A percentile compares a stretch with the other conserved stretches of the same genome.
phyloP scores from a whole-genome alignment of 2,888 invertebrate species.

The Caenorhabditis parvicauda region DNA sequence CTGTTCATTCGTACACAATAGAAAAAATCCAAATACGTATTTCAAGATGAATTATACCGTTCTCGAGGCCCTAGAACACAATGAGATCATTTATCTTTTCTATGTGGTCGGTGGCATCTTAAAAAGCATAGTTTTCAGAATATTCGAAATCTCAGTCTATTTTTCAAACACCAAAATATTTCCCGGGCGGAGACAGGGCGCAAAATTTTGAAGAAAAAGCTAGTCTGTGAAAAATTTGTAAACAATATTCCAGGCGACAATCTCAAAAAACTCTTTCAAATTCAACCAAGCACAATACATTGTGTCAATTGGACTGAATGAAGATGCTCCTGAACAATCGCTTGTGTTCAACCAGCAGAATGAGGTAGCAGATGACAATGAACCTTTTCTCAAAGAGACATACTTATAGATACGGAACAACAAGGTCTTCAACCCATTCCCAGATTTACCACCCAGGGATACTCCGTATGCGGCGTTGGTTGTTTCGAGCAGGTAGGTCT shows the following conservation, averaged over 20 bases:
- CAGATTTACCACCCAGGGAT: conserved; percentile 80
- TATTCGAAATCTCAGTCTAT: too few relatives aligned
- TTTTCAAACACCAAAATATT: too few relatives aligned
- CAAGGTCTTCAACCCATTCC: conserved; percentile 80
- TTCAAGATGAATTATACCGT: too few relatives aligned
- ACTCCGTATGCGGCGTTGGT: conserved; percentile 89
- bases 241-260: conserved; percentile 67
- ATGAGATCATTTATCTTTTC: too few relatives aligned
- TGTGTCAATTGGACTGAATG: conserved; percentile 58
- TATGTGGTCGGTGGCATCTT: too few relatives aligned
- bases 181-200: too few relatives aligned
- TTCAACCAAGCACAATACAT: conserved; percentile 70
- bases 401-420: conserved; percentile 74
- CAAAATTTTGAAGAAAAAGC: background rate
- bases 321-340: conserved; percentile 66
- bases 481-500: conserved; percentile 69
- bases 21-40: too few relatives aligned
- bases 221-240: background rate
- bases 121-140: too few relatives aligned
- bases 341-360: conserved; percentile 61
- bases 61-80: background rate
- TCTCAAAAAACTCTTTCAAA: conserved; percentile 85
- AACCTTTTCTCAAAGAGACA: too few relatives aligned
- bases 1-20: too few relatives aligned
- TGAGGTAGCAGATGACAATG: too few relatives aligned